Base-by-base conservation (phyloP, 2,797 vertebrate genomes). In the Harpagifer antarcticus region DNA sequence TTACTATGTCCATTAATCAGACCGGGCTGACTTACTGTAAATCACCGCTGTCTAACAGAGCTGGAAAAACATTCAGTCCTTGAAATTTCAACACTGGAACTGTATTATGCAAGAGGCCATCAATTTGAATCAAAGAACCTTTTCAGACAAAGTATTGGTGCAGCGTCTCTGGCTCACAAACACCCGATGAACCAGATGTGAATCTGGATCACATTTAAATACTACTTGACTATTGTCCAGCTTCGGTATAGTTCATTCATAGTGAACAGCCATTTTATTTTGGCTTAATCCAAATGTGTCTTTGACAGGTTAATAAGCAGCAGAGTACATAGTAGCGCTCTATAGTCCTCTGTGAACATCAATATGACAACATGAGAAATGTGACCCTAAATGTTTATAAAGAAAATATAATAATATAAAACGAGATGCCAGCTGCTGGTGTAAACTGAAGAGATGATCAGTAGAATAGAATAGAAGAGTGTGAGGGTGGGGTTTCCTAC, bases 401-500 rank as follows among this genome's bases (percentile, higher is more conserved):
- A 56, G 4, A 43, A n/a, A 44, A 17, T 47, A 4, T 42, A 59
- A 20, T 10, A 16, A 45, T n/a, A 16, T 16, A 20, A 0, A 37
- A 15, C 44, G 1, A 27, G 2, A 19, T 20, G 5, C 3, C 15
- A 47, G 11, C 4, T n/a, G 27, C 12, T 72, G 0, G 17, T 47
- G 12, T 23, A 17, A 55, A 60, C 12, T 37, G 10, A 40, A 0
- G 4, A 6, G 19, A 33, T 23, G 47, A 65, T 42, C 27, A 52
- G 31, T 16, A 3, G 15, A 49, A 44, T 16, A 3, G 15, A 49
- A 44, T n/a, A 5, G 3, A 5, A 31, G 31, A 4, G 27, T 58
- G 17, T 27, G 43, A 55, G 33, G 1, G 11, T 52, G n/a, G 11
- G 5, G 27, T 20, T 62, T 50, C 90, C 91, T 94, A 99, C 98